Evolutionary conservation across 1,140 invertebrate genomes (phyloP), one percentile per base, ranked within the genome.

Genomic region (Octopus bimaculoides): DNA sequence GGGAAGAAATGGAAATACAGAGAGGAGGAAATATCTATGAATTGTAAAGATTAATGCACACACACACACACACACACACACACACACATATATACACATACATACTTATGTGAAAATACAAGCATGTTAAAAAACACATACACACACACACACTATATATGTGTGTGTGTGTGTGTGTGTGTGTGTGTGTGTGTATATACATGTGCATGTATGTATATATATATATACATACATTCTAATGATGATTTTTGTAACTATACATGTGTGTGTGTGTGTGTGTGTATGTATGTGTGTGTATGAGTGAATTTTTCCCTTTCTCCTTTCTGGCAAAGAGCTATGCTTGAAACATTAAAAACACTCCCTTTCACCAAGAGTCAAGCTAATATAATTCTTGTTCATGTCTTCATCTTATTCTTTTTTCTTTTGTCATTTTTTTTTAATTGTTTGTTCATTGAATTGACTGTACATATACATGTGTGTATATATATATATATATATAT

Each of bases 51-150:
- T 41, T 41, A 41, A 41, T 41, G 26, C 2, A 41, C 26, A 41
- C 26, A 41, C 52, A 52, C 6, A 79, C 4, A 53, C 17, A 66
- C 84, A 61, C 17, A 17, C 56, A 61, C 17, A 61, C 17, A 61
- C 26, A 41, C 26, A 76, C 52, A 52, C 6, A 79, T 41, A 53
- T 5, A 66, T 84, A 61, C 17, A 17, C 56, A 61, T 3, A 61
- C 17, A 61, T 52, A 41, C 26, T 41, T 75, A 75, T 75, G 20
- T 26, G 20, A 14, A 26, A 9, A 75, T 75, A 75, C 20, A 75
- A 14, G 20, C 20, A 75, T 4, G 4, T 26, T 14, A 6, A 52
- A 5, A 76, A 26, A 76, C 52, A 52, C 6, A 79, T 41, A 53
- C 17, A 17, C 56, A 61, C 17, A 17, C 56, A 61, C 17, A 61